A percentile compares a stretch with the other conserved stretches of the same genome.
Conservation (phyloP, 2,888 invertebrate species). For the Ochropleura plecta region DNA sequence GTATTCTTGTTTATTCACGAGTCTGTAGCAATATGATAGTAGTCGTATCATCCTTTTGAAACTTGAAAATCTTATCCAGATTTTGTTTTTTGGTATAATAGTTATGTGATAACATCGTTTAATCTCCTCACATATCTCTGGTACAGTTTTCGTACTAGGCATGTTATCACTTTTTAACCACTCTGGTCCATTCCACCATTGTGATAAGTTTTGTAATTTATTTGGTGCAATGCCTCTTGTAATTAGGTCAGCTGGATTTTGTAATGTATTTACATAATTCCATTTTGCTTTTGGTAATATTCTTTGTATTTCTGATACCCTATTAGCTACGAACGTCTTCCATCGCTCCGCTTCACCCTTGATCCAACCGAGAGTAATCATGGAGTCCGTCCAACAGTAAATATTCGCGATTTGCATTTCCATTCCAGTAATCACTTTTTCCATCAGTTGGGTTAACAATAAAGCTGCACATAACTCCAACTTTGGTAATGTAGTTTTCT, state of each 20-base stretch:
- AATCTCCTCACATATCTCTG: too few relatives aligned
- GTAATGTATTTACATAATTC: constrained; percentile 14
- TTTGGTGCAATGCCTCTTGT: constrained; percentile 6
- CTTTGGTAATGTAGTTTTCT: too few relatives aligned
- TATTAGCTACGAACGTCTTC: constrained; percentile 8
- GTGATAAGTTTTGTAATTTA: constrained; percentile 3
- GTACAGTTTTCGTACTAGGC: constrained; percentile 3
- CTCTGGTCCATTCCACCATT: too few relatives aligned
- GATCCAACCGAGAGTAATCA: constrained; percentile 14
- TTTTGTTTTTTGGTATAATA: constrained; percentile 5
- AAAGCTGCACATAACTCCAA: too few relatives aligned
- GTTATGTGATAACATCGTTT: constrained; percentile 13
- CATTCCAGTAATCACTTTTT: too few relatives aligned
- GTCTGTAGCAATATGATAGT: constrained; percentile 14
- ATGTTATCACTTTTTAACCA: constrained; percentile 20
- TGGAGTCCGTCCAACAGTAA: constrained; percentile 8
- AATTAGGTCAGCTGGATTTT: constrained; percentile 15
- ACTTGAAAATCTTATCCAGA: constrained; percentile 10
- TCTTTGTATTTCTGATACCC: constrained; percentile 1
- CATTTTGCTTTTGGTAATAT: constrained; percentile 1
- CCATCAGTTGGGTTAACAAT: too few relatives aligned
- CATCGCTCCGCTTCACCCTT: constrained; percentile 4
- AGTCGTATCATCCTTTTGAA: constrained; percentile 17
- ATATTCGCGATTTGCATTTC: too few relatives aligned
- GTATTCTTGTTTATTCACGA: constrained; percentile 9